Evolutionary conservation across 2,797 vertebrate species (phyloP), one percentile per base, ranked within the genome.

Genomic region (Craterocephalus amniculus): DNA sequence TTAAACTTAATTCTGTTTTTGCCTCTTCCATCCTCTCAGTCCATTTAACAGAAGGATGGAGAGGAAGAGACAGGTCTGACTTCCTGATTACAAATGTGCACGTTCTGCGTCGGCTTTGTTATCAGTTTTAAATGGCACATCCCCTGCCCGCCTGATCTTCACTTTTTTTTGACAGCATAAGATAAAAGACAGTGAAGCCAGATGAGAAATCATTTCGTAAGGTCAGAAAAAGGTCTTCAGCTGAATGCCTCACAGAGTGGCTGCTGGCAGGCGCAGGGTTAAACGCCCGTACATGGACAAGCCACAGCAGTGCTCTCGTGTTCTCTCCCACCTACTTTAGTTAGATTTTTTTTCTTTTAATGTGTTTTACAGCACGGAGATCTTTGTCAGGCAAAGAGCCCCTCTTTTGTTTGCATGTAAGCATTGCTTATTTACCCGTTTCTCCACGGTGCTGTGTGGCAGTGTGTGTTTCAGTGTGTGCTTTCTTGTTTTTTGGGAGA

Each of bases 331-430:
- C 83, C 79, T 88, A 59, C 78, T 83, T 78, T 76, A 74, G 66
- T 83, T 59, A 35, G 52, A 29, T 68, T 86, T 86, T 87, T 58
- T 73, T 68, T 74, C 83, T 80, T 78, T 78, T 74, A 82, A 83
- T 64, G 38, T 84, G 12, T 76, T 67, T 80, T 87, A 81, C 68
- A 24, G 59, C 67, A 38, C 70, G 72, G 79, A 91, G 84, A 91
- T 90, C 81, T 58, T 81, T 92, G 88, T 91, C 84, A 83, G 83
- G 85, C 77, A 81, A 82, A 83, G 75, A 87, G 26, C 87, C 90
- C 76, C 75, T 88, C 81, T 86, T 76, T 91, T 90, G 88, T 91
- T 86, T 70, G 75, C 36, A 48, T 71, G 83, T 83, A 76, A 81
- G 78, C 87, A 83, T 81, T 76, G 80, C 85, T 90, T 79, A 76